Evolutionary conservation across 2,888 invertebrate species (phyloP), one percentile per base, ranked within the genome.

Genomic region (Psylliodes chrysocephalus): DNA sequence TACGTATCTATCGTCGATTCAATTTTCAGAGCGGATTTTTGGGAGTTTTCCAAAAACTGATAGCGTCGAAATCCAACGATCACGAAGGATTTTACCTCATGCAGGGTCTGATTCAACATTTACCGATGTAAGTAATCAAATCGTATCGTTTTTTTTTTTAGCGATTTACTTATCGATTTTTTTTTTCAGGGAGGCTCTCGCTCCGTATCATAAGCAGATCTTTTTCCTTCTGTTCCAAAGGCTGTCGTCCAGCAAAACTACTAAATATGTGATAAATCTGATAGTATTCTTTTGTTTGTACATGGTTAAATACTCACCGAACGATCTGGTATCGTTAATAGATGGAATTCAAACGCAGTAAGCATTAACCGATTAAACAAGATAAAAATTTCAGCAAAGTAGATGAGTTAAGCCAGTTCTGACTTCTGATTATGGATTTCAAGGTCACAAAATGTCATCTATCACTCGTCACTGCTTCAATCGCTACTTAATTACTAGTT

Each of bases 41-140:
- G 44, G 98, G 98, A 1, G 93, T 98, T 6, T 98, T 97, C 83
- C 98, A 98, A 81, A 97, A 98, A 82, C 85, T 99, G 77, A 93
- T 98, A 67, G 94, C 96, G 0, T 97, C 97, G 0, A 97, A 96
- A 83, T 86, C 90, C 0, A 94, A 98, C 78, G 98, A 99, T 81
- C 96, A 96, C 76, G 96, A 98, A 82, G 98, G 98, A 4, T 98
- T 99, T 82, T 90, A 92, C 77, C 85, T 99, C 7, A 88, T 99
- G 71, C 93, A 95, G 78, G 89, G 90, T 46, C 88, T 99, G 75
- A 86, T 98, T 44, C 90, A 90, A 78, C 87, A 93, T 78, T 91
- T 95, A 77, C 92, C 95, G 68, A 85, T 87, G 90, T 94, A 84
- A 89, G 89, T 87, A 38, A 5, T 14, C 3, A 35, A 35, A 14